Evolutionary conservation across 2,113 vertebrate genomes (phyloP).

Genomic region (Pica pica): DNA sequence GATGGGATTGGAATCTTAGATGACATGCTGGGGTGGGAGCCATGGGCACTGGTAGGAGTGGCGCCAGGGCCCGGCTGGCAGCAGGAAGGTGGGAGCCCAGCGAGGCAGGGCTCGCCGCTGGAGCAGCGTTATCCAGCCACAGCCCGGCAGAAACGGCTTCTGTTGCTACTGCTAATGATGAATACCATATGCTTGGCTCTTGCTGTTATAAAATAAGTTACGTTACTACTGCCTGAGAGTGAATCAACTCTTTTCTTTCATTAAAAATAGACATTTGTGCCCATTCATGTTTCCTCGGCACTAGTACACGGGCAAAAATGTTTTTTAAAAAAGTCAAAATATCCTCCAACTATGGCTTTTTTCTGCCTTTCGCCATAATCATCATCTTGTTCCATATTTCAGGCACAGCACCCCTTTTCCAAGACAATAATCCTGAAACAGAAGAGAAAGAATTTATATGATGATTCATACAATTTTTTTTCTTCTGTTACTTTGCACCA

Average conservation of each 20-base stretch:
- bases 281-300: background rate
- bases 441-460: background rate
- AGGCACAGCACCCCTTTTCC: background rate
- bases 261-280: background rate
- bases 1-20: background rate
- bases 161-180: slow-evolving; percentile 72
- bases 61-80: slow-evolving; percentile 21
- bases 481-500: background rate
- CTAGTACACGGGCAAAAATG: background rate
- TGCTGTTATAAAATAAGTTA: slow-evolving; percentile 21
- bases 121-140: slow-evolving; percentile 44
- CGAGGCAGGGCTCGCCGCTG: background rate
- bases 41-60: background rate
- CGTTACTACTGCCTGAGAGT: background rate
- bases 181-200: slow-evolving; percentile 74
- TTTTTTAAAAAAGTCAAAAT: background rate
- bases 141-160: slow-evolving; percentile 53
- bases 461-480: background rate
- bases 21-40: background rate
- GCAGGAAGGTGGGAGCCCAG: slow-evolving; percentile 30
- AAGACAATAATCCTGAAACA: background rate
- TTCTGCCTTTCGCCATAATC: background rate
- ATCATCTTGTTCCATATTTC: background rate
- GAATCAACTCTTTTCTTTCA: slow-evolving; percentile 40
- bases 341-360: background rate